Base-by-base conservation (phyloP, 2,113 vertebrate genomes). In the Crocuta crocuta region DNA sequence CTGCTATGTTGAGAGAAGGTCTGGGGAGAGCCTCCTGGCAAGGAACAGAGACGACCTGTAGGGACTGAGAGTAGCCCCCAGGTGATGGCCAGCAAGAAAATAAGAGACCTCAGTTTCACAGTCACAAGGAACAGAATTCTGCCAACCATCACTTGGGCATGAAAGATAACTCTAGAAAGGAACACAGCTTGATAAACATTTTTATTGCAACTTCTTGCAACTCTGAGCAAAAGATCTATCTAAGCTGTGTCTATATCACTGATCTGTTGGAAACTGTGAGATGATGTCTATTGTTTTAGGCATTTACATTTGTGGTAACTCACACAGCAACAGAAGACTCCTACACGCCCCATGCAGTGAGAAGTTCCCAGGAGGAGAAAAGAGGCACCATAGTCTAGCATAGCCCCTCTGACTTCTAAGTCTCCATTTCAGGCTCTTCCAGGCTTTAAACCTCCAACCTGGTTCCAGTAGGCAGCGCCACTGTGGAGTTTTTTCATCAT, bases 61-160 rank as follows among this genome's bases (percentile, higher is more conserved):
- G 4, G 50, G 65, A 33, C 5, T 50, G 4, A 65, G 17, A 48
- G 16, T 4, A 2, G 3, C 1, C 1, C 0, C 53, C 10, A 26
- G 26, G 9, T 73, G 55, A 94, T 2, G 63, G n/a, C 26, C 6
- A 26, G 15, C 2, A 53, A 81, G 7, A 21, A 68, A 53, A 82
- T 0, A 58, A 58, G 13, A 9, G 31, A 68, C 16, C 1, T 73
- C 6, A 7, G 1, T 13, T 65, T 26, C 35, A 91, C 0, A 94
- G 13, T 19, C 2, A 43, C 23, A 83, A 86, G 7, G 8, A 91
- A 94, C 1, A 70, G 10, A 93, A 61, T 58, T 61, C 2, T 53
- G 15, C 7, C 10, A 48, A 61, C 12, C 12, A 66, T 0, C 28
- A 48, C 21, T 10, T 12, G 13, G 43, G 4, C 24, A 7, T 89